These are phyloP conservation scores for Drosophila hamatofila DNA, from an alignment of 2,888 invertebrate genomes.

Conservation along the genomic window DNA sequence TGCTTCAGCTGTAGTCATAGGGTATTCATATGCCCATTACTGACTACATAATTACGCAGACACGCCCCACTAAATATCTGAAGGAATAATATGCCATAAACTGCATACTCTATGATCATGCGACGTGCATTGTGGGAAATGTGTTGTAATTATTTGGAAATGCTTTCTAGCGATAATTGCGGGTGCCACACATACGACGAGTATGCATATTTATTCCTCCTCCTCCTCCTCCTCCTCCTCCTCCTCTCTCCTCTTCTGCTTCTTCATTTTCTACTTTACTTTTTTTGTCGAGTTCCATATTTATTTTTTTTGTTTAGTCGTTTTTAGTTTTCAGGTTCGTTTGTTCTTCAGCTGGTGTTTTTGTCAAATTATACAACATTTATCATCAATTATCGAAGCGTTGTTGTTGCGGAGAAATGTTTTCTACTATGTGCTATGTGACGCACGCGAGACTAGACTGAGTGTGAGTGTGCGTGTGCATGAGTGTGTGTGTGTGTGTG, in stretches of 20 bases:
- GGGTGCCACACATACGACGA: conserved; percentile 57
- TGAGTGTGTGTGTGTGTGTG: conserved; percentile 28
- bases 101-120: conserved; percentile 41
- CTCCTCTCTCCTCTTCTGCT: not conserved
- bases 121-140: conserved; percentile 45
- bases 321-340: conserved; percentile 37
- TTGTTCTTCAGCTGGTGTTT: conserved; percentile 51
- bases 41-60: conserved; percentile 63
- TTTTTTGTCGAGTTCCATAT: conserved; percentile 30
- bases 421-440: conserved; percentile 60
- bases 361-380: conserved; percentile 84
- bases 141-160: conserved; percentile 77
- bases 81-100: conserved; percentile 55
- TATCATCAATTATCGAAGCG: conserved; percentile 84
- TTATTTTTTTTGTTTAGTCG: conserved; percentile 5
- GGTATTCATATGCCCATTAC: conserved; percentile 52
- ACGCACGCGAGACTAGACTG: conserved; percentile 69
- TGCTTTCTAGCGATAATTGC: conserved; percentile 80
- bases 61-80: conserved; percentile 61
- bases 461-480: conserved; percentile 25
- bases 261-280: not conserved
- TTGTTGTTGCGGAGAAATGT: conserved; percentile 66
- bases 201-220: conserved; percentile 23
- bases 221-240: not conserved
- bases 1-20: conserved; percentile 17